Evolutionary conservation across 2,113 vertebrate genomes (phyloP), one percentile per base, ranked within the genome.

Genomic region (Motacilla alba): DNA sequence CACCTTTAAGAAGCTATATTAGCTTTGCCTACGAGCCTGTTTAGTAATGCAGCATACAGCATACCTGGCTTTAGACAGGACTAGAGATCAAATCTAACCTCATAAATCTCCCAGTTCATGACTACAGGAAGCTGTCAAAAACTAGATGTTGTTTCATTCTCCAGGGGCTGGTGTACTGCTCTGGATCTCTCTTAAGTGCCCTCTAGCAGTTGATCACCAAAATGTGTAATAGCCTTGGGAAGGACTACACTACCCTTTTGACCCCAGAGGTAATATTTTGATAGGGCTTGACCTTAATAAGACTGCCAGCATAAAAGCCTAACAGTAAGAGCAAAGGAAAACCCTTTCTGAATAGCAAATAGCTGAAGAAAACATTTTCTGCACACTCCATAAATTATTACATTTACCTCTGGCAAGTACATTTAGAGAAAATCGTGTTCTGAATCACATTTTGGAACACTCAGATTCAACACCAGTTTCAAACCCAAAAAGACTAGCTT

Each of bases 21-120:
- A 96, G 91, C 63, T 95, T 72, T 95, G 60, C 72, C 80, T 92
- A 63, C 87, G 89, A 84, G 87, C 37, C 78, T 96, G 70, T 59
- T 96, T 94, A 95, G 93, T 93, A 87, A 97, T 97, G 87, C 94
- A 94, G 74, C 81, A 49, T 90, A 21, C 68, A 92, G 63, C 90
- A 66, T 72, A 89, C 79, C 82, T 93, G 88, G 84, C 77, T 93
- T 96, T 93, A 92, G 78, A 96, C 86, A 84, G 90, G 81, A 93
- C 95, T 94, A 89, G 92, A 96, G 93, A 97, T 96, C 92, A 97
- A 93, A 95, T 95, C 90, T 95, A 95, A 93, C 62, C 94, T 97
- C 92, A 97, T 97, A 96, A 97, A 97, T 97, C 95, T 97, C 94
- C 84, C 69, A 87, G 41, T 95, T 97, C 95, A 83, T 95, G 93